A percentile compares a stretch with the other conserved stretches of the same genome.
Evolutionary conservation across 2,888 invertebrate species (phyloP).

Genomic region (Eilema griseolum): DNA sequence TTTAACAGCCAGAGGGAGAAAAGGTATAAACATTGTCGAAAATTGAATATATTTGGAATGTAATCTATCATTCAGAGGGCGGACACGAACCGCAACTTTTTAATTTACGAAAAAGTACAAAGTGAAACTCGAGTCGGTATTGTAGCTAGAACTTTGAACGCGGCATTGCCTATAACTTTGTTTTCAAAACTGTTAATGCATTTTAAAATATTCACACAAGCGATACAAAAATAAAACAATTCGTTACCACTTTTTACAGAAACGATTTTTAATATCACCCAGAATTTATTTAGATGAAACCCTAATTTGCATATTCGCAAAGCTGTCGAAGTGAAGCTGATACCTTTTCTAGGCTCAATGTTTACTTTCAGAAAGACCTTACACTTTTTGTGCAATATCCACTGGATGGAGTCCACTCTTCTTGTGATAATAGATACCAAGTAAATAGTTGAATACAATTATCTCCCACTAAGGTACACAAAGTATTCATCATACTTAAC

Average conservation of each 20-base stretch:
- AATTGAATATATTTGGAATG: constrained; percentile 1
- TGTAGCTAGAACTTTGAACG: not conserved
- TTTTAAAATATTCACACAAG: constrained; percentile 1
- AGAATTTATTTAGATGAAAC: no score
- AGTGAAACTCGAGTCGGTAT: constrained; percentile 1
- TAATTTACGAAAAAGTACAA: not conserved
- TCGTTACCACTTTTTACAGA: not conserved
- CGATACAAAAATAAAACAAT: not conserved
- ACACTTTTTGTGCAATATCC: no score
- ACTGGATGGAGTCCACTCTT: no score
- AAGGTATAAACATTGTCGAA: not conserved
- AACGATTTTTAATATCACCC: no score
- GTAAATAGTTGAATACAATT: no score
- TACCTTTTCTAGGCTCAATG: no score
- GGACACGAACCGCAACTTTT: not conserved
- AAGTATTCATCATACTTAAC: no score
- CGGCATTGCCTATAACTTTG: not conserved
- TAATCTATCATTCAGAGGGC: constrained; percentile 2
- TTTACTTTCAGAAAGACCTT: no score
- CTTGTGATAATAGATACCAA: no score
- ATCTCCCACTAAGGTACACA: no score
- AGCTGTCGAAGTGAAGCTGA: no score
- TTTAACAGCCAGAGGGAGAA: not conserved
- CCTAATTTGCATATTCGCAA: no score
- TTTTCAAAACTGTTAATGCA: not conserved